Conservation (phyloP, 1,140 invertebrate genomes). For the Pogonomyrmex californicus region DNA sequence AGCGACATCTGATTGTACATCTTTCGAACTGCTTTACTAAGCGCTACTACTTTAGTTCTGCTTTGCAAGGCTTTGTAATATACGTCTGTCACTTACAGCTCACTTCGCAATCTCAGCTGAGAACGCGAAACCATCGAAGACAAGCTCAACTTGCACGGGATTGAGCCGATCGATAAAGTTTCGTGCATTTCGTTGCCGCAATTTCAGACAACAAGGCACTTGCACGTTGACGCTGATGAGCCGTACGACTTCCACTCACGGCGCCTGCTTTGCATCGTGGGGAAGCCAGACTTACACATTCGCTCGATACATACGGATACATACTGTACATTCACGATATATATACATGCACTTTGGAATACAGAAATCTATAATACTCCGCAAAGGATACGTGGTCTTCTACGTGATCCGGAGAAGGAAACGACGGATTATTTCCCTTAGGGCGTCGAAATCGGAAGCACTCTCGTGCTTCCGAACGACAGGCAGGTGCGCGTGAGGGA, state of each 20-base stretch:
- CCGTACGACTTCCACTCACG: slow-evolving; percentile 49
- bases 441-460: slow-evolving; percentile 64
- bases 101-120: not conserved
- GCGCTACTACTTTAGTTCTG: not conserved
- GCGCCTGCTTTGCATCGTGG: slow-evolving; percentile 43
- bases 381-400: slow-evolving; percentile 59
- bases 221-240: slow-evolving; percentile 60
- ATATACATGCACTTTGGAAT: slow-evolving; percentile 37
- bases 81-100: not conserved
- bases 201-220: slow-evolving; percentile 55
- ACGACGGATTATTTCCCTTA: slow-evolving; percentile 67
- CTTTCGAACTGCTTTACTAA: not conserved
- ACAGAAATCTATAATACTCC: slow-evolving; percentile 71
- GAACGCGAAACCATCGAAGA: slow-evolving; percentile 22
- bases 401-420: slow-evolving; percentile 65
- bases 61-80: not conserved
- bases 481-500: slow-evolving; percentile 49
- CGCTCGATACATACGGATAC: slow-evolving; percentile 44
- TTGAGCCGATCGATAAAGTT: slow-evolving; percentile 44
- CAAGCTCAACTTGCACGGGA: slow-evolving; percentile 38
- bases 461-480: slow-evolving; percentile 44
- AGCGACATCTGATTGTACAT: not conserved
- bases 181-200: slow-evolving; percentile 50
- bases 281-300: slow-evolving; percentile 58
- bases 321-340: slow-evolving; percentile 25